Base-by-base conservation (phyloP, 2,797 vertebrate genomes). In the Phylloscopus collybita region DNA sequence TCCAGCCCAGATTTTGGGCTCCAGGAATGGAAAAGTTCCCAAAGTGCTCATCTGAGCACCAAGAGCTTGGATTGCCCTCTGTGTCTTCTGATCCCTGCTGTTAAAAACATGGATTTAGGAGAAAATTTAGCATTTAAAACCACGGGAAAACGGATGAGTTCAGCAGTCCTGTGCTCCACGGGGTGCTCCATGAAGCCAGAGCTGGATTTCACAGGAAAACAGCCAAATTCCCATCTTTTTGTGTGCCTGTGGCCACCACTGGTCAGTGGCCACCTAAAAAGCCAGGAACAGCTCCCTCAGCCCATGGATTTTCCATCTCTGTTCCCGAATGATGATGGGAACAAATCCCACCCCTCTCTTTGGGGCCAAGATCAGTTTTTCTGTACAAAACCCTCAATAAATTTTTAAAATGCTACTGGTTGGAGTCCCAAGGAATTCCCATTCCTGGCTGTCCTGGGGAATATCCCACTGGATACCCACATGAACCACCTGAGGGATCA, bases 141-240 rank as follows among this genome's bases (percentile, higher is more conserved):
- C n/a, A 5, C 0, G 0, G 30, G 30, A 20, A 22, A 29, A 27
- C 1, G 20, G 66, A 26, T 15, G 30, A 49, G 5, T 17, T 18
- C 49, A 49, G 36, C 34, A 34, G 7, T 25, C 16, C 54, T 5
- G 3, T 13, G 34, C 36, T 74, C 75, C 42, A 18, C 2, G 18
- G 16, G 40, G 5, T 32, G 7, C 8, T 67, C 21, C 29, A 13
- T 10, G 66, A 30, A 49, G 17, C 14, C 6, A 16, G 8, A 2
- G 50, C 10, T 6, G 29, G 13, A 18, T 32, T 67, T 38, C 26
- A 5, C 14, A 38, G 53, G 26, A 44, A 45, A 86, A 4, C 8
- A 29, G 11, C 4, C 14, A 4, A 16, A 82, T 65, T 78, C 13
- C 66, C 65, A 49, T 2, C 3, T 56, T 30, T 61, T 50, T 5